These are phyloP conservation scores for Tamandua tetradactyla DNA, from an alignment of 2,797 vertebrate species.

Conservation along the genomic window DNA sequence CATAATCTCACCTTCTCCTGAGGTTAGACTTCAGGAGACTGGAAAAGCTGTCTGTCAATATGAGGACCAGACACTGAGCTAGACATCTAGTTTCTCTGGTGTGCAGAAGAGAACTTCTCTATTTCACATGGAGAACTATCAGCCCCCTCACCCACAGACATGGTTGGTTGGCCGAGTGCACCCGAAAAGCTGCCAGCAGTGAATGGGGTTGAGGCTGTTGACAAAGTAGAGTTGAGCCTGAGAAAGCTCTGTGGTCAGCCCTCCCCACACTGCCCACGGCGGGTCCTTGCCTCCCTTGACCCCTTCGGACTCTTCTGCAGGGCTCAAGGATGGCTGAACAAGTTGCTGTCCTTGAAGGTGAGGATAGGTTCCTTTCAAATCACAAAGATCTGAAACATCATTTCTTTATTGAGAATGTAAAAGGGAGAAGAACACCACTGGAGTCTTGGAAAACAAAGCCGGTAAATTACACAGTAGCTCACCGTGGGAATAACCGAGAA, in stretches of 20 bases:
- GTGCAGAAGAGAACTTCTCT: neutral
- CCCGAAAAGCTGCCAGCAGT: neutral
- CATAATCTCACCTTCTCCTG: neutral
- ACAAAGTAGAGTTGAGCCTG: neutral
- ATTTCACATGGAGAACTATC: neutral
- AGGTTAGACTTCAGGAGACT: neutral
- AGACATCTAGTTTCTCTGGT: neutral
- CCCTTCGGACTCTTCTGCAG: fast-evolving
- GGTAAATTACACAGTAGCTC: neutral
- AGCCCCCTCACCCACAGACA: neutral
- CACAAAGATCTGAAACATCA: slow-evolving; percentile 5
- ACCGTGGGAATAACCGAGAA: neutral
- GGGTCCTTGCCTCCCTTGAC: neutral
- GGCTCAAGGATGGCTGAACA: neutral
- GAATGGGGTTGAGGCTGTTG: neutral
- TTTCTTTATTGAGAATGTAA: neutral
- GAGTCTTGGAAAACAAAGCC: neutral
- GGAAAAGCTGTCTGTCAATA: neutral
- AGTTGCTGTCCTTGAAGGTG: neutral
- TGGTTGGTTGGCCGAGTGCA: neutral
- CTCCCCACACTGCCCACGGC: neutral
- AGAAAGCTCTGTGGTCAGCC: neutral
- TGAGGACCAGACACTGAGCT: neutral
- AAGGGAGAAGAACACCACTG: neutral
- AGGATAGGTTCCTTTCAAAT: neutral